Evolutionary conservation across 2,113 vertebrate species (phyloP).

Genomic region (Hippolais icterina): DNA sequence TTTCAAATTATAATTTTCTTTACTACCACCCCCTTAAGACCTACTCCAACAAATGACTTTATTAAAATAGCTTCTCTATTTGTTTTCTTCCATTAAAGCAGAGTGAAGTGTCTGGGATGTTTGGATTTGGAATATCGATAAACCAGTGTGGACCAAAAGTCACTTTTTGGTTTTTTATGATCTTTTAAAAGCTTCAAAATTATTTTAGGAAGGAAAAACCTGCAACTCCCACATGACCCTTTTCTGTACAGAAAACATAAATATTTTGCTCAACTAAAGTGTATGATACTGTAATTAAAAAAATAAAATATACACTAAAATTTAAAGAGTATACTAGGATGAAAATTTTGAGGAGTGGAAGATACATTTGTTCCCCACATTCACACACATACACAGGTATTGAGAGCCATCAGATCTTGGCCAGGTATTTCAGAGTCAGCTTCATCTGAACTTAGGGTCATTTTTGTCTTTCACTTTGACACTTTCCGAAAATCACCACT

Average conservation of each 20-base stretch:
- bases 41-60: not conserved
- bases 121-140: not conserved
- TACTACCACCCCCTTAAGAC: not conserved
- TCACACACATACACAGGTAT: fast-evolving
- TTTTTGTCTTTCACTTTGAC: not conserved
- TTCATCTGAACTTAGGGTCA: not conserved
- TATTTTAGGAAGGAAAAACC: not conserved
- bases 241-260: not conserved
- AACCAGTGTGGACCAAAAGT: not conserved
- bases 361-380: fast-evolving
- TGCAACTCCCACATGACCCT: fast-evolving
- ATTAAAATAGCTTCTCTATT: not conserved
- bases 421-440: not conserved
- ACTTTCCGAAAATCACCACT: not conserved
- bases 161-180: not conserved
- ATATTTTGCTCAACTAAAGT: not conserved
- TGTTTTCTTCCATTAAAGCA: not conserved
- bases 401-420: not conserved
- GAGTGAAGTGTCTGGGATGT: not conserved
- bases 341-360: not conserved
- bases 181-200: not conserved
- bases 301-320: not conserved
- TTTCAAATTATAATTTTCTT: not conserved
- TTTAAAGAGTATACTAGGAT: not conserved
- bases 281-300: not conserved